These are phyloP conservation scores for Turnix velox DNA, from an alignment of 2,113 vertebrate genomes.

Conservation along the genomic window DNA sequence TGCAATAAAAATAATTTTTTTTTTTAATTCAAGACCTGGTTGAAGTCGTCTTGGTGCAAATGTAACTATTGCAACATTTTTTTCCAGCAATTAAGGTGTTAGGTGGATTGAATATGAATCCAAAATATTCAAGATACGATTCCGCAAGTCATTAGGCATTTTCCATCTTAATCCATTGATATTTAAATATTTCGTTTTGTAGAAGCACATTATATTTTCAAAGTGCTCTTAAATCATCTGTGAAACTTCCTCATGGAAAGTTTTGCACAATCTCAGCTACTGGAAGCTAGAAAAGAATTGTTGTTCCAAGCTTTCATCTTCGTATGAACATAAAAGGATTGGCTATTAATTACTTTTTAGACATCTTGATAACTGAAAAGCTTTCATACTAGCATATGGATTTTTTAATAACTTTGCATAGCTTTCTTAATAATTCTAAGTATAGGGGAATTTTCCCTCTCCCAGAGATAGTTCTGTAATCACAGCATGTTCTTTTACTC, in stretches of 20 bases:
- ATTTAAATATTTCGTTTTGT: constrained; percentile 23
- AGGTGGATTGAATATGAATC: not conserved
- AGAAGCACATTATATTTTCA: not conserved
- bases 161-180: not conserved
- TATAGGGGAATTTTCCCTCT: not conserved
- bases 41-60: constrained; percentile 7
- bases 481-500: not conserved
- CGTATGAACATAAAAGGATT: not conserved
- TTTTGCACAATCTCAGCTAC: not conserved
- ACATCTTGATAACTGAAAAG: not conserved
- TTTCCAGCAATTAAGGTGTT: not conserved
- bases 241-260: not conserved
- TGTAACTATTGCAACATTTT: not conserved
- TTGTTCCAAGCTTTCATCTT: not conserved
- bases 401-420: not conserved
- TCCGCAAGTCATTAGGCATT: not conserved
- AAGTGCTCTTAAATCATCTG: not conserved
- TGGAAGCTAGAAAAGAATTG: not conserved
- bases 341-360: not conserved
- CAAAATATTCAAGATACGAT: not conserved
- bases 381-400: not conserved
- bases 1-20: not conserved
- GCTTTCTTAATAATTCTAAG: not conserved
- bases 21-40: not conserved
- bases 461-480: not conserved